A percentile compares a stretch with the other conserved stretches of the same genome.
These are phyloP conservation scores for Thumatha senex DNA, from an alignment of 2,888 invertebrate genomes.

Conservation along the genomic window DNA sequence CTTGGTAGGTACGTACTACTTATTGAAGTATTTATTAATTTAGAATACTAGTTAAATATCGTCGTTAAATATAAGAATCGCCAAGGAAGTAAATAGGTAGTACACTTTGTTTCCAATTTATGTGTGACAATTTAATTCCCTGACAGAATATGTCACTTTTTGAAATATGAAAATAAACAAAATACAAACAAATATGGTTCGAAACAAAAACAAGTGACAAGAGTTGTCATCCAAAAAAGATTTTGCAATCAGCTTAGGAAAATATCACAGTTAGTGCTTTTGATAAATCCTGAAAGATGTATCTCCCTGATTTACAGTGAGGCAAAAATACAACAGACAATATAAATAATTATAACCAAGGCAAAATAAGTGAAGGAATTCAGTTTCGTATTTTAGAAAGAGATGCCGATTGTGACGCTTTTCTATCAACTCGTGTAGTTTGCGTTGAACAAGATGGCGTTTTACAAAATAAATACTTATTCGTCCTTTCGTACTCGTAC, in stretches of 20 bases:
- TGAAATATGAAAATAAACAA: constrained; percentile 24
- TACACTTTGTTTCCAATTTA: too few species aligned
- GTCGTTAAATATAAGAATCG: too few species aligned
- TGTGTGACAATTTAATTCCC: too few species aligned
- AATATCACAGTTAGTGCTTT: not conserved
- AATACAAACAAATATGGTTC: constrained; percentile 12
- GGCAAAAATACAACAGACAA: not conserved
- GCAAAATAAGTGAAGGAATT: not conserved
- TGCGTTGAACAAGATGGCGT: constrained; percentile 67
- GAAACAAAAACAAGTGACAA: constrained; percentile 11
- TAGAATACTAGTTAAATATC: too few species aligned
- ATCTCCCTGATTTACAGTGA: not conserved
- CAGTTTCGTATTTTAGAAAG: constrained; percentile 6
- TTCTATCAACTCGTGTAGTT: too few species aligned
- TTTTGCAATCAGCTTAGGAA: not conserved
- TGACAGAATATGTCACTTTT: constrained; percentile 4
- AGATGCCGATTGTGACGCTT: constrained; percentile 7
- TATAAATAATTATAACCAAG: too few species aligned
- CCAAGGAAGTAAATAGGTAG: too few species aligned
- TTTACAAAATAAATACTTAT: constrained; percentile 30
- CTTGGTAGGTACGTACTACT: too few species aligned
- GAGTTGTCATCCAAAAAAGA: not conserved
- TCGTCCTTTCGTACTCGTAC: constrained; percentile 19
- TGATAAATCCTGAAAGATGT: not conserved
- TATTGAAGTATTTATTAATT: too few species aligned